Evolutionary conservation across 1,140 invertebrate species (phyloP), one percentile per base, ranked within the genome.

Genomic region (Metopolophium dirhodum): DNA sequence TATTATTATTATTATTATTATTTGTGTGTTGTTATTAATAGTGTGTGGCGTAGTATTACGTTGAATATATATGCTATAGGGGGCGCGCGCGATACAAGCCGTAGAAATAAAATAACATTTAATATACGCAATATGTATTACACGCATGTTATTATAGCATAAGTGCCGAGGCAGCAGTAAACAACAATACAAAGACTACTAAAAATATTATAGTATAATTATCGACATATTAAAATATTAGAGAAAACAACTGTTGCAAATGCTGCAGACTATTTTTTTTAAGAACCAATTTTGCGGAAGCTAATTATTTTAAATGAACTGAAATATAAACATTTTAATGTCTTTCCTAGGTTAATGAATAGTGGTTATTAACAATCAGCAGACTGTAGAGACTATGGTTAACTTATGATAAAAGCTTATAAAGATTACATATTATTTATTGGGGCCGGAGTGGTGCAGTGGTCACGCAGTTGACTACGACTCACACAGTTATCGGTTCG

Each of bases 11-110:
- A 61, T 68, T 68, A n/a, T 77, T 68, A 68, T n/a, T 18, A n/a
- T 45, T 30, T 18, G n/a, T 37, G 49, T 51, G 22, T 89, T 89
- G 35, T 89, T 89, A 89, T 89, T 89, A 89, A 89, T 89, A 89
- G 88, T 57, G 35, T 41, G 35, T 22, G 51, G 2, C 49, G 87
- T 23, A 49, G 18, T 35, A n/a, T 30, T 4, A 77, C n/a, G 61
- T 18, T n/a, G 30, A 77, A 77, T 77, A 77, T 77, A 77, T 77
- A 7, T 35, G 7, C 4, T 77, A n/a, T 6, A n/a, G 14, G 14
- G 11, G 30, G 4, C 6, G 14, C 14, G 0, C 8, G 0, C 7
- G 1, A 37, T 54, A 37, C 22, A 18, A 23, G 49, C 87, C n/a
- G 20, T 18, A 54, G 54, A 47, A 47, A 86, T 47, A 47, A 30